phyloP scores from a whole-genome alignment of 2,797 vertebrate genomes.

The Sebastes iracundus region DNA sequence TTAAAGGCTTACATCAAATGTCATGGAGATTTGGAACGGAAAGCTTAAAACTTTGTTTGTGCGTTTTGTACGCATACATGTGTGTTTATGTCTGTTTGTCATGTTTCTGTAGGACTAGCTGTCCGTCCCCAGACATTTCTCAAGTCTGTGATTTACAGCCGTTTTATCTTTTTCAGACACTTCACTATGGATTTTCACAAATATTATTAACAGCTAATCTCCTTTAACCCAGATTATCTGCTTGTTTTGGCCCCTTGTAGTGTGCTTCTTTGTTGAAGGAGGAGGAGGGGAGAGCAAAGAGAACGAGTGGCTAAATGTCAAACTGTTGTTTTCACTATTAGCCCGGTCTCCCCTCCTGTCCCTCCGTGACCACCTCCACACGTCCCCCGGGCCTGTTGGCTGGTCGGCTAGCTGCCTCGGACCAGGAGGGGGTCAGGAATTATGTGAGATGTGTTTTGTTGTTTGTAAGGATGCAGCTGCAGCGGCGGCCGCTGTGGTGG shows the following conservation, averaged over 20 bases:
- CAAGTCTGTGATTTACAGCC: constrained; percentile 32
- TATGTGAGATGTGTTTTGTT: constrained; percentile 5
- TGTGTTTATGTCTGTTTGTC: constrained; percentile 32
- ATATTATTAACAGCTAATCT: constrained; percentile 70
- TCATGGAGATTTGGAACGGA: constrained; percentile 61
- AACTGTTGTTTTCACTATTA: constrained; percentile 30
- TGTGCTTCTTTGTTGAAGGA: constrained; percentile 40
- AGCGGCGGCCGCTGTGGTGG: background rate
- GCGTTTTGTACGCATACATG: constrained; percentile 18
- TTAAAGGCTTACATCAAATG: constrained; percentile 72
- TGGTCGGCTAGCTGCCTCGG: background rate
- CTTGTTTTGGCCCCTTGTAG: constrained; percentile 46
- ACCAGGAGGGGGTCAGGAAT: constrained; percentile 15
- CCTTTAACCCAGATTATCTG: constrained; percentile 74
- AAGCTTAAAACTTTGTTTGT: constrained; percentile 35
- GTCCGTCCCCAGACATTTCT: constrained; percentile 30
- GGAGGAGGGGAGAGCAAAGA: constrained; percentile 6
- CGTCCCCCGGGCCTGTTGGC: background rate
- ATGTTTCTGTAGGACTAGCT: constrained; percentile 14
- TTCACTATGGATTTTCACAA: constrained; percentile 56
- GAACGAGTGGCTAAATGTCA: constrained; percentile 70
- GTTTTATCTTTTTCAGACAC: constrained; percentile 55
- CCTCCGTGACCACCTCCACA: constrained; percentile 48
- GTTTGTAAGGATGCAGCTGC: background rate
- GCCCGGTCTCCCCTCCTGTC: constrained; percentile 11